Base-by-base conservation (phyloP, 2,888 invertebrate genomes). In the Epinotia demarniana region DNA sequence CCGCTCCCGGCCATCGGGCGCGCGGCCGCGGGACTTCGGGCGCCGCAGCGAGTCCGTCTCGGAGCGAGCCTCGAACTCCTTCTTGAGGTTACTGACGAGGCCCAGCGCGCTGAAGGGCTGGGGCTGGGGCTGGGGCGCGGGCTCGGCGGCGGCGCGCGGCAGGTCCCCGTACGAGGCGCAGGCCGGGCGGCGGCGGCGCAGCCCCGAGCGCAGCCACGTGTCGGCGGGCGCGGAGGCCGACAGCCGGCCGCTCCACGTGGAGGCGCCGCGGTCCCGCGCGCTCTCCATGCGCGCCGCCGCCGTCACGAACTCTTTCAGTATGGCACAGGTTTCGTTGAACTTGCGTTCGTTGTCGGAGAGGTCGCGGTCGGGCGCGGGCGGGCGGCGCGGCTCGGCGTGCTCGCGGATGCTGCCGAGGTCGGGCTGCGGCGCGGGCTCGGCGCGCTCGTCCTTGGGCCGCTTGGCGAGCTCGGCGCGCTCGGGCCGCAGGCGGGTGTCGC, bases 81-180 rank as follows among this genome's bases (percentile, higher is more conserved):
- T 97, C 90, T 97, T 97, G 81, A 98, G 95, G 94, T 96, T 97
- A 94, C 96, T 96, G 81, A 98, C 98, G 87, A 97, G 96, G 43
- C 98, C 97, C 61, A 95, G 95, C 76, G 95, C 90, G 84, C 84
- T 77, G 60, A 83, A 83, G 86, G 81, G 78, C 79, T 79, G 67
- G 58, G 73, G 75, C 71, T 72, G 72, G 64, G 76, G 68, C 49
- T 53, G 18, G 39, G 80, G 75, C 33, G 71, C 74, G 43, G 79
- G 84, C 73, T 71, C 74, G 43, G 79, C 85, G 75, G 82, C 83
- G 81, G 84, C 88, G 78, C 90, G 89, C 77, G 90, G 92, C 84
- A 92, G 86, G 87, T 93, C 92, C 9, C 90, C 90, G 81, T 92
- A 90, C 82, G 90, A 92, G 79, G 89, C 88, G 84, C 89, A 88